Evolutionary conservation across 1,140 invertebrate genomes (phyloP), one percentile per base, ranked within the genome.

Genomic region (Drosophila elegans): DNA sequence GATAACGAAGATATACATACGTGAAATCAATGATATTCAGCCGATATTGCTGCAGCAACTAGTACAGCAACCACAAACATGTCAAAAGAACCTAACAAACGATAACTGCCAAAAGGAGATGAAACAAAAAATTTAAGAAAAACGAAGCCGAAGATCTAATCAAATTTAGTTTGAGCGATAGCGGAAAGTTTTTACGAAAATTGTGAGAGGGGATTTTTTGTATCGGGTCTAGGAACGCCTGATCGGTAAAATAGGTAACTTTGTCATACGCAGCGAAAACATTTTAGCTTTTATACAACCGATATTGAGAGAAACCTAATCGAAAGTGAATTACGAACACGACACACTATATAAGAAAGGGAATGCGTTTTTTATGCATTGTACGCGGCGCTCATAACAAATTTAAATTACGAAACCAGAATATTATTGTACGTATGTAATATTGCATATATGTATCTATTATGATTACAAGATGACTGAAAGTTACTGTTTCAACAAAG

Each of bases 271-370:
- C 80, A 89, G 80, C 76, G 73, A 48, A 67, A 76, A 88, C 62
- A 64, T 48, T 86, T 88, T 88, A 88, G 84, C 84, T 89, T 88
- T 88, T 88, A 88, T 88, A 88, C 79, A 64, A 86, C 45, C 71
- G 53, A 64, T 77, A 71, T 67, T 55, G 57, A 32, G 29, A 62
- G 52, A 69, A 61, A 75, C 36, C 16, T 38, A 80, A 55, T 57
- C 53, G 54, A 80, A 48, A 66, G 51, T 61, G 55, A 75, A 42
- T 59, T 41, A 77, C 57, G 72, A 67, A 61, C 78, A 81, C 82
- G 84, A 89, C 85, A 89, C 84, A 90, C 84, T 89, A 89, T 90
- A 89, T 89, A 89, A 89, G 84, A 89, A 89, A 72, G 68, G 63
- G 13, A 48, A 84, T 80, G 73, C 80, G 69, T 78, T 80, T 74